A percentile compares a stretch with the other conserved stretches of the same genome.
phyloP scores from a whole-genome alignment of 2,113 vertebrate genomes.

The Campylorhamphus procurvoides region DNA sequence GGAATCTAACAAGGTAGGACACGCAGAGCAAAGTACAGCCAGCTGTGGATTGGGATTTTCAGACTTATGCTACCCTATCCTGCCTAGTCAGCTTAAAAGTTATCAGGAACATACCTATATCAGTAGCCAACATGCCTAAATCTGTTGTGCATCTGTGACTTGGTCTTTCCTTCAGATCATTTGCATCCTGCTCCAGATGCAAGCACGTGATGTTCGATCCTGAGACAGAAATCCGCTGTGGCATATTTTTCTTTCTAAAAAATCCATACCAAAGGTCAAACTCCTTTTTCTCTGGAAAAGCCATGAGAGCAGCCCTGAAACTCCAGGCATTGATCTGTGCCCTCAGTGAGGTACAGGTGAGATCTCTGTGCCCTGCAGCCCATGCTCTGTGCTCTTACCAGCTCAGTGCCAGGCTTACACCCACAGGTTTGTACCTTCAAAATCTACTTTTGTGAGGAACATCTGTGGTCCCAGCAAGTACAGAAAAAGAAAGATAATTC shows the following conservation, averaged over 20 bases:
- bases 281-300: background rate
- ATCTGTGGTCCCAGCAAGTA: background rate
- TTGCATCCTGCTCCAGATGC: background rate
- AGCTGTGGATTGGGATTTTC: background rate
- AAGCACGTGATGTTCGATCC: background rate
- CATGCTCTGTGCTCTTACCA: fast-evolving
- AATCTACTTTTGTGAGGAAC: background rate
- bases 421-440: background rate
- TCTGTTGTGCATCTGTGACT: background rate
- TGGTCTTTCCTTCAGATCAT: background rate
- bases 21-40: background rate
- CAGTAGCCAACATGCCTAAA: background rate
- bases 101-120: background rate
- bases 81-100: background rate
- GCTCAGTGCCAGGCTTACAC: background rate
- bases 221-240: background rate
- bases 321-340: background rate
- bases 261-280: background rate
- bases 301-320: background rate
- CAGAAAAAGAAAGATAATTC: background rate
- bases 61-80: background rate
- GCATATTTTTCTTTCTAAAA: background rate
- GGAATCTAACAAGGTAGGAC: background rate
- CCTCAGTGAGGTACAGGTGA: background rate
- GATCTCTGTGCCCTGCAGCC: background rate